These are phyloP conservation scores for Zaprionus bogoriensis DNA, from an alignment of 2,888 invertebrate genomes.

Conservation along the genomic window DNA sequence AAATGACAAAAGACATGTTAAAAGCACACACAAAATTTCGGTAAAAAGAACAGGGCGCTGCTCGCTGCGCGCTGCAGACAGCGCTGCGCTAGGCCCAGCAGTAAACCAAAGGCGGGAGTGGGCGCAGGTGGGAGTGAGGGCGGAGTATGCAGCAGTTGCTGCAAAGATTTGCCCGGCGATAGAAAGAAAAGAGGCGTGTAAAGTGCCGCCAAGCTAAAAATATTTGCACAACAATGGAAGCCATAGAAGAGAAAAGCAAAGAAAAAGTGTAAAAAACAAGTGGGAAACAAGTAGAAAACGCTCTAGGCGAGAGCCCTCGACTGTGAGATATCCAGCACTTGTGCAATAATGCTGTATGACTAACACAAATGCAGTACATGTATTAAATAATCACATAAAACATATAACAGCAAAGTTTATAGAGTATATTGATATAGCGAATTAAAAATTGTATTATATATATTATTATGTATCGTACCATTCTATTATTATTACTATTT, in stretches of 20 bases:
- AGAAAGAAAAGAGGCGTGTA: constrained; percentile 53
- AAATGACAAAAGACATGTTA: constrained; percentile 72
- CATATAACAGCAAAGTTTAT: no score
- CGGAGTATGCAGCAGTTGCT: constrained; percentile 18
- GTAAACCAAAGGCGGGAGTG: not conserved
- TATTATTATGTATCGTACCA: no score
- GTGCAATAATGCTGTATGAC: no score
- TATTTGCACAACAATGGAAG: constrained; percentile 70
- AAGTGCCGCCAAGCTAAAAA: constrained; percentile 65
- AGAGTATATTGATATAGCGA: no score
- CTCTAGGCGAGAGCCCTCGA: not conserved
- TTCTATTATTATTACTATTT: no score
- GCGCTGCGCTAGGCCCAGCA: not conserved
- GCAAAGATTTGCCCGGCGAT: constrained; percentile 48
- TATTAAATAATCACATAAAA: no score
- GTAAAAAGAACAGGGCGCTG: not conserved
- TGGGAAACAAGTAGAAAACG: constrained; percentile 15
- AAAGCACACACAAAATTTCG: constrained; percentile 46
- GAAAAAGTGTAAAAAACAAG: constrained; percentile 9
- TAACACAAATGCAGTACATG: no score
- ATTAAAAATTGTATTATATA: no score
- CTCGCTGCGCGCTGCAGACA: not conserved
- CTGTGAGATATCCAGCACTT: not conserved
- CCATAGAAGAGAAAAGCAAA: constrained; percentile 29
- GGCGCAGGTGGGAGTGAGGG: not conserved